Evolutionary conservation across 1,140 invertebrate species (phyloP).

Genomic region (Pogonognathellus flavescens): DNA sequence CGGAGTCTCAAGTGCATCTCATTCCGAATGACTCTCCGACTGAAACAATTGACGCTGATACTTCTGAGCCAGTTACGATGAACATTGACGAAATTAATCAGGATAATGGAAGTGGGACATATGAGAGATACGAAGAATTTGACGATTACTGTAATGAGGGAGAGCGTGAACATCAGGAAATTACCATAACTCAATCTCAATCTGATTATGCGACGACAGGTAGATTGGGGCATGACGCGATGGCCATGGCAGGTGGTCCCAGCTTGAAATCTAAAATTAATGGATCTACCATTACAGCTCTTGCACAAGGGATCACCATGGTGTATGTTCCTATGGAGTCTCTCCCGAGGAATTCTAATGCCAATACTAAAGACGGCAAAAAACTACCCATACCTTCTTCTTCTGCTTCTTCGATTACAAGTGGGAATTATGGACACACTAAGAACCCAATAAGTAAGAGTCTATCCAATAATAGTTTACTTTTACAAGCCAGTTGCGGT

Average conservation of each 20-base stretch:
- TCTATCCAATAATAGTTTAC: background rate
- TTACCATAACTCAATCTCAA: slow-evolving; percentile 22
- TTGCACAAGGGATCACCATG: slow-evolving; percentile 61
- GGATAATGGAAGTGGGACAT: slow-evolving; percentile 34
- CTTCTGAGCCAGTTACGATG: slow-evolving; percentile 22
- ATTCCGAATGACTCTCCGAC: slow-evolving; percentile 10
- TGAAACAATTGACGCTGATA: background rate
- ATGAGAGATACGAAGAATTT: slow-evolving; percentile 36
- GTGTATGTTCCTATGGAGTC: slow-evolving; percentile 66
- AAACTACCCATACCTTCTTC: slow-evolving; percentile 14
- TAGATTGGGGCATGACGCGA: background rate
- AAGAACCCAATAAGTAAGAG: background rate
- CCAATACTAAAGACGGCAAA: background rate
- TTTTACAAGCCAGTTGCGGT: background rate
- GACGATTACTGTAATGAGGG: slow-evolving; percentile 18
- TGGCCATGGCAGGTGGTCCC: slow-evolving; percentile 5
- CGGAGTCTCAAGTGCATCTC: slow-evolving; percentile 15
- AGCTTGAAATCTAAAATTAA: slow-evolving; percentile 24
- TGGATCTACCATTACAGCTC: slow-evolving; percentile 53
- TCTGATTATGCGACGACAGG: background rate
- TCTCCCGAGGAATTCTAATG: background rate
- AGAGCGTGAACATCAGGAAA: slow-evolving; percentile 31
- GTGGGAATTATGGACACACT: background rate
- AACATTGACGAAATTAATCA: slow-evolving; percentile 42
- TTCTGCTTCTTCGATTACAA: background rate